A percentile compares a stretch with the other conserved stretches of the same genome.
These are phyloP conservation scores for Nemopilema nomurai DNA, from an alignment of 30 jellyfish, hydroid and myxozoan genomes.

Conservation along the genomic window DNA sequence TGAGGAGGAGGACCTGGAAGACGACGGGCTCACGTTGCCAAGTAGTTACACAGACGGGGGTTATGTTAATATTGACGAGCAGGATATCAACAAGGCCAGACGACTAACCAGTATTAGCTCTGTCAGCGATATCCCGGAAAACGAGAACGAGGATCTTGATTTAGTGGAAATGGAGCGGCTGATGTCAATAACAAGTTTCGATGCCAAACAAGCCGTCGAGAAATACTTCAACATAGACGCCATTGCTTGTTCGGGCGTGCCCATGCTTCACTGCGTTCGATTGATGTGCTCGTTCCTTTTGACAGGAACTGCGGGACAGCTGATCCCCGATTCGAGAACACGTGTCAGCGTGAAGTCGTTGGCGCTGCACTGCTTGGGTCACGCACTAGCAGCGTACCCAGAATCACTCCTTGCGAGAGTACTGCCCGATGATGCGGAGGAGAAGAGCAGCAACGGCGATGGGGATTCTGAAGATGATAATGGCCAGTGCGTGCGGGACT, in stretches of 20 bases:
- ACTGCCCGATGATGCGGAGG: conserved; percentile 71
- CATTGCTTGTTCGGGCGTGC: conserved; percentile 96
- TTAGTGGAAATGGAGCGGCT: conserved; percentile 73
- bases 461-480: conserved; percentile 4
- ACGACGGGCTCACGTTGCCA: conserved; percentile 76
- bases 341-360: conserved; percentile 95
- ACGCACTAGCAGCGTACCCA: conserved; percentile 83
- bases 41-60: conserved; percentile 92
- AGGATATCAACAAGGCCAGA: conserved; percentile 43
- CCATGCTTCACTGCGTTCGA: conserved; percentile 88
- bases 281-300: conserved; percentile 93
- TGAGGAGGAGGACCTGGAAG: conserved; percentile 74
- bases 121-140: conserved; percentile 87
- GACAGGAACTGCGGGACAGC: conserved; percentile 79
- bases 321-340: conserved; percentile 86
- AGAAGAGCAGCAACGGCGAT: neutral
- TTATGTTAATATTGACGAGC: conserved; percentile 75
- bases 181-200: conserved; percentile 85
- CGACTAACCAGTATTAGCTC: conserved; percentile 61
- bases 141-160: conserved; percentile 58
- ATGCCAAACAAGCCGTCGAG: conserved; percentile 82
- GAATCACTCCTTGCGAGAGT: conserved; percentile 92
- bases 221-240: conserved; percentile 91
- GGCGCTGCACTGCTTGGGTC: conserved; percentile 83
- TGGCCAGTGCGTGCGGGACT: conserved; percentile 85